Percentiles rank a stretch among this genome's conserved stretches.
Conservation (phyloP, 2,888 invertebrate species). For the Halocaridina rubra region DNA sequence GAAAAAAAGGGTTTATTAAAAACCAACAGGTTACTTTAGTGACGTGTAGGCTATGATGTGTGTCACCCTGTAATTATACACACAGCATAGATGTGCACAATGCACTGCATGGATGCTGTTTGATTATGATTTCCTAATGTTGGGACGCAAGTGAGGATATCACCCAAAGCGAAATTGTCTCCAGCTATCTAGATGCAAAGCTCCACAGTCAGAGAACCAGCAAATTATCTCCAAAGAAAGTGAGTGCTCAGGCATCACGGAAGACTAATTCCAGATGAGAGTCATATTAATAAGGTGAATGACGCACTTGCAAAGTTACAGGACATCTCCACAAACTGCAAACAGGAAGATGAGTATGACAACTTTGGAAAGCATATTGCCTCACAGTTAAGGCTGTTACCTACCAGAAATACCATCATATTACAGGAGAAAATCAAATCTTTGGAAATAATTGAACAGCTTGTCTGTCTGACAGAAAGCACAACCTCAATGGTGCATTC, state of each 20-base stretch:
- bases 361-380: not conserved
- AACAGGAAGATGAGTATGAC: not conserved
- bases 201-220: not conserved
- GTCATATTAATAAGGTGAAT: slow-evolving; percentile 4
- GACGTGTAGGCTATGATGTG: not conserved
- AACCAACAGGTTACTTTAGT: not conserved
- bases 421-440: not conserved
- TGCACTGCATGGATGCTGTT: no score
- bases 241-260: not conserved
- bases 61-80: no score
- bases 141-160: no score
- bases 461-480: not conserved
- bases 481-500: not conserved
- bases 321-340: not conserved
- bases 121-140: no score
- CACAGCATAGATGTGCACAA: no score
- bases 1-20: not conserved
- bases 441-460: not conserved
- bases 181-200: not conserved
- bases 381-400: not conserved
- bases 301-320: not conserved
- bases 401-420: slow-evolving; percentile 2
- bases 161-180: not conserved
- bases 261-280: not conserved
- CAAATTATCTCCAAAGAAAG: not conserved